Percentiles rank a stretch among this genome's conserved stretches.
Evolutionary conservation across 2,888 invertebrate genomes (phyloP).

Genomic region (Perithous albicinctus): DNA sequence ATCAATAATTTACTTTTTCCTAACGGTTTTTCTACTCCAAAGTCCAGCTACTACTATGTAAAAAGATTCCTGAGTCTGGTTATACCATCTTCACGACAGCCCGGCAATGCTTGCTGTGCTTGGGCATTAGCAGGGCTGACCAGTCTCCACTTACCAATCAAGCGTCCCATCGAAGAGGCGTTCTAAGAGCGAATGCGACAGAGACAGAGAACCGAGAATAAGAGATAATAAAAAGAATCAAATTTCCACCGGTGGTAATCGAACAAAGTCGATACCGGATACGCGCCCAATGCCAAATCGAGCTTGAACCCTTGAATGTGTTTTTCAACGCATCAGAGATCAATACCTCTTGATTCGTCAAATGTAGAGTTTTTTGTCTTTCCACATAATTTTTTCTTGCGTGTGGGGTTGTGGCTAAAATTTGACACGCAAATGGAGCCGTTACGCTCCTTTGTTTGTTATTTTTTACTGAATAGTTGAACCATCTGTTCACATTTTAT

Average conservation of each 20-base stretch:
- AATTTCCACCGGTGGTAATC: constrained; percentile 44
- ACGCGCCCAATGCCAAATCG: constrained; percentile 18
- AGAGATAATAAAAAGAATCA: constrained; percentile 49
- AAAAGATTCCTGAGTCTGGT: constrained; percentile 12
- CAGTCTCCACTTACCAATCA: constrained; percentile 68
- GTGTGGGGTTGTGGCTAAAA: too few relatives aligned
- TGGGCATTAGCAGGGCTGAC: constrained; percentile 32
- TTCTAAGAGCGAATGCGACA: neutral
- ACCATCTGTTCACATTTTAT: too few relatives aligned
- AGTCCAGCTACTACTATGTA: neutral
- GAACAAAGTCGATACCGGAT: constrained; percentile 34
- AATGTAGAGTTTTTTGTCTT: too few relatives aligned
- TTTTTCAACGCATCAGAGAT: neutral
- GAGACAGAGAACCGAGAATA: constrained; percentile 3
- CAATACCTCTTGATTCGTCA: neutral
- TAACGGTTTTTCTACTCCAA: neutral
- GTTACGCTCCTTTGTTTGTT: too few relatives aligned
- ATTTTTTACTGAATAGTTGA: too few relatives aligned
- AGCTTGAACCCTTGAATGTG: constrained; percentile 17
- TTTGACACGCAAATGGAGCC: too few relatives aligned
- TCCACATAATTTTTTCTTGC: too few relatives aligned
- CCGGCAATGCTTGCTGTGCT: neutral
- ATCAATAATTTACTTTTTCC: too few relatives aligned
- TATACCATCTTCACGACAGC: neutral
- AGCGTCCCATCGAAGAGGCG: neutral